These are phyloP conservation scores for Microcebus murinus DNA, from an alignment of 2,113 vertebrate genomes.

Conservation along the genomic window DNA sequence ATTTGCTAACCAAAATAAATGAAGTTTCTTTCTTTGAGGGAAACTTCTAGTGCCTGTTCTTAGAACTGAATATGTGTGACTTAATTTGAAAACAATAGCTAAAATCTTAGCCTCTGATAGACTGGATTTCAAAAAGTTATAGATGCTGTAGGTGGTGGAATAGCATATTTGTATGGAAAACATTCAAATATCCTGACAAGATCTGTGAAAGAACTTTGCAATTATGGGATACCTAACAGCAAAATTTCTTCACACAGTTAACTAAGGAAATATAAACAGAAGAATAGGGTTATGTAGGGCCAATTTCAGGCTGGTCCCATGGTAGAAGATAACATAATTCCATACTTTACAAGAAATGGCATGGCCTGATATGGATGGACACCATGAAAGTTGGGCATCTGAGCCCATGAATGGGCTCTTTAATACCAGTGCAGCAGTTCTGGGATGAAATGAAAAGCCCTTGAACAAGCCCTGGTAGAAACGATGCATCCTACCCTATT, in stretches of 20 bases:
- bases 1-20: slow-evolving; percentile 62
- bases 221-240: not conserved
- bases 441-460: slow-evolving; percentile 1
- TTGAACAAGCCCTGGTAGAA: slow-evolving; percentile 3
- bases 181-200: slow-evolving; percentile 18
- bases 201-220: slow-evolving; percentile 12
- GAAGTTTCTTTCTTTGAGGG: slow-evolving; percentile 51
- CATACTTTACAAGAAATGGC: not conserved
- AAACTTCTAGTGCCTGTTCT: slow-evolving; percentile 19
- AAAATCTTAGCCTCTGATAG: slow-evolving; percentile 57
- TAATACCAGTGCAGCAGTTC: not conserved
- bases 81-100: slow-evolving; percentile 44
- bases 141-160: not conserved
- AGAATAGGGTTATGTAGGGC: not conserved
- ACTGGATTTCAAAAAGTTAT: not conserved
- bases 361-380: not conserved
- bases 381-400: not conserved
- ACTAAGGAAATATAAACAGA: slow-evolving; percentile 3
- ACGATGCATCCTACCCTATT: not conserved
- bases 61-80: slow-evolving; percentile 28
- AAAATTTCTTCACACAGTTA: slow-evolving; percentile 21
- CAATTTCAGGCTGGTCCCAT: not conserved
- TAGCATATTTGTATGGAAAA: slow-evolving; percentile 37
- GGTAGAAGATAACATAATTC: not conserved
- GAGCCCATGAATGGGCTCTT: not conserved